These are phyloP conservation scores for Parnassius orleans DNA, from an alignment of 2,888 invertebrate genomes.

Conservation along the genomic window DNA sequence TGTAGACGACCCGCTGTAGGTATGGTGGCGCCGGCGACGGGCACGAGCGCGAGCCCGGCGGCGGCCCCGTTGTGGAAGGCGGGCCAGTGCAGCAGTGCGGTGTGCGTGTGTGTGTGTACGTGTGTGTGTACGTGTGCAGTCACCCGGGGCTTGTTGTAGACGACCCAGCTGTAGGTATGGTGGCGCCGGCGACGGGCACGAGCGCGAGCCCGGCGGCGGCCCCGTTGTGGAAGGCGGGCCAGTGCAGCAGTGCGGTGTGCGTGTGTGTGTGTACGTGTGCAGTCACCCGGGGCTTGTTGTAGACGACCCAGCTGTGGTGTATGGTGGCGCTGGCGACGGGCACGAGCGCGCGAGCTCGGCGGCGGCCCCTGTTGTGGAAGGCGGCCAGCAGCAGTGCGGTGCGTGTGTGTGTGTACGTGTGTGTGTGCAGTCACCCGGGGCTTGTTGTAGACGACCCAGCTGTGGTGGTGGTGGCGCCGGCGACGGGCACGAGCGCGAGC, in stretches of 20 bases:
- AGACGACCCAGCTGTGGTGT: slow-evolving; percentile 96
- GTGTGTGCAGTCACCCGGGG: slow-evolving; percentile 82
- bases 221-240: slow-evolving; percentile 98
- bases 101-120: too few relatives aligned
- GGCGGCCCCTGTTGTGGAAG: slow-evolving; percentile 96
- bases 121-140: slow-evolving; percentile 21
- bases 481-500: slow-evolving; percentile 85
- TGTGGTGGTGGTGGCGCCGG: slow-evolving; percentile 90
- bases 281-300: slow-evolving; percentile 90
- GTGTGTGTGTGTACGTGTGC: not conserved
- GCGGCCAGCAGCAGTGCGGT: slow-evolving; percentile 87
- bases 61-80: slow-evolving; percentile 97
- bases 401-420: too few relatives aligned
- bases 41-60: slow-evolving; percentile 90
- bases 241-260: slow-evolving; percentile 80
- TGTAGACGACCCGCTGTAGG: slow-evolving; percentile 95
- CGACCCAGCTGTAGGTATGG: slow-evolving; percentile 95
- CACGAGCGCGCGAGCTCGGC: slow-evolving; percentile 88
- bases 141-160: slow-evolving; percentile 93
- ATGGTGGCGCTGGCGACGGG: slow-evolving; percentile 86
- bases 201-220: slow-evolving; percentile 93
- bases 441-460: slow-evolving; percentile 96
- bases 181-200: slow-evolving; percentile 84
- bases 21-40: slow-evolving; percentile 87
- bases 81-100: slow-evolving; percentile 86